Base-by-base conservation (phyloP, 2,113 vertebrate species). In the Peromyscus californicus region DNA sequence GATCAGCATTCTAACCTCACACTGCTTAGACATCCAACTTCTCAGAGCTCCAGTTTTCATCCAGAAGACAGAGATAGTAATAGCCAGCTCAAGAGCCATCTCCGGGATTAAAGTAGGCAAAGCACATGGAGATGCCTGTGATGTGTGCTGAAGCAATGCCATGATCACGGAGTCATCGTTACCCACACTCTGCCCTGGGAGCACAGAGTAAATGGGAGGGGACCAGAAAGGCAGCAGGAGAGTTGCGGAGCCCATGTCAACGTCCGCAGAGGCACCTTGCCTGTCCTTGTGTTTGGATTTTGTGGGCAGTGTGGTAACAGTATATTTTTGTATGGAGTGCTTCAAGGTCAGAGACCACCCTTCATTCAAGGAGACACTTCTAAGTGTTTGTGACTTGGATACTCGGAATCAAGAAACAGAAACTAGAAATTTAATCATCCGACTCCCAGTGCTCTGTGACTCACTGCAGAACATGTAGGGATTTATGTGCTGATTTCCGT, bases 401-500 rank as follows among this genome's bases (percentile, higher is more conserved):
- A 29, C 82, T 67, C 45, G 88, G 59, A 87, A 65, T 74, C 45
- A 70, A 84, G 82, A 78, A 91, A 89, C 65, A 93, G 84, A 97
- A 97, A 75, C 83, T 31, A 75, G 69, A 63, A 82, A 90, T 22
- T 29, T 48, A 72, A 82, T 89, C 96, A 51, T 31, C 78, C 39
- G 17, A 15, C 22, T 61, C 75, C 36, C 15, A 9, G 39, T 74
- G 51, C 89, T 70, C 0, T 22, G 15, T 97, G 98, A 98, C 91
- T 98, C 98, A 98, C 36, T 51, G 65, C 91, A 91, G 69, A 96
- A 70, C 90, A 84, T 54, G 15, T 2, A 0, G 97, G n/a, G 89
- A 45, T 93, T 92, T 96, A 87, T 94, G 96, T 93, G 86, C 74
- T 5, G 39, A 92, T 94, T 97, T 95, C 97, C 95, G 96, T 88